Percentiles rank a stretch among this genome's conserved stretches.
Conservation (phyloP, 2,113 vertebrate genomes). For the Bos indicus region DNA sequence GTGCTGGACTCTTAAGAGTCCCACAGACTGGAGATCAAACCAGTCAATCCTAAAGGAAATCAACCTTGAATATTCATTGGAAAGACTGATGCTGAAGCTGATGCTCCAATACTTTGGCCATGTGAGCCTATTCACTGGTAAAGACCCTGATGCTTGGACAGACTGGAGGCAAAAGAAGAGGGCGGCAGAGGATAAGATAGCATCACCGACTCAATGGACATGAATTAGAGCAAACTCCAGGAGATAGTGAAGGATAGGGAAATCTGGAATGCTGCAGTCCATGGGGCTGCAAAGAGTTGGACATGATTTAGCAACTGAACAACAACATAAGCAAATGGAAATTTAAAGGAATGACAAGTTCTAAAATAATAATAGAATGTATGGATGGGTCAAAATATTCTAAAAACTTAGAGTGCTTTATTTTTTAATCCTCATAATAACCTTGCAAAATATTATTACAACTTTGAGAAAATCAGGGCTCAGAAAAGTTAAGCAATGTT, state of each 20-base stretch:
- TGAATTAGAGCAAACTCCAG: not conserved
- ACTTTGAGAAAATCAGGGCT: not conserved
- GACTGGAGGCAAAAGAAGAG: not conserved
- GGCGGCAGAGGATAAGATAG: not conserved
- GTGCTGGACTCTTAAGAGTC: not conserved
- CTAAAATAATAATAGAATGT: not conserved
- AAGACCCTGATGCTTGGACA: not conserved
- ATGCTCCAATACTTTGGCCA: not conserved
- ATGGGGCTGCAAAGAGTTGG: not conserved
- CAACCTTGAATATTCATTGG: not conserved
- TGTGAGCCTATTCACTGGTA: not conserved
- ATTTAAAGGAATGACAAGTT: not conserved
- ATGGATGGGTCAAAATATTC: not conserved
- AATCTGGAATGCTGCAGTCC: not conserved
- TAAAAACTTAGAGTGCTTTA: not conserved
- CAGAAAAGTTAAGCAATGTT: not conserved
- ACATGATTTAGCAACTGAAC: not conserved
- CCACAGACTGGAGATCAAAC: not conserved
- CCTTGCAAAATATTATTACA: not conserved
- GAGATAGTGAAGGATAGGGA: not conserved
- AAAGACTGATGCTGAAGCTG: not conserved
- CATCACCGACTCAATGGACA: not conserved
- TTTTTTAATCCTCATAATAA: not conserved
- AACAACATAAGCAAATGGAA: not conserved
- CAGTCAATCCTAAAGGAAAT: not conserved